Evolutionary conservation across 1,140 invertebrate genomes (phyloP), one percentile per base, ranked within the genome.

Genomic region (Dendroctonus ponderosae): DNA sequence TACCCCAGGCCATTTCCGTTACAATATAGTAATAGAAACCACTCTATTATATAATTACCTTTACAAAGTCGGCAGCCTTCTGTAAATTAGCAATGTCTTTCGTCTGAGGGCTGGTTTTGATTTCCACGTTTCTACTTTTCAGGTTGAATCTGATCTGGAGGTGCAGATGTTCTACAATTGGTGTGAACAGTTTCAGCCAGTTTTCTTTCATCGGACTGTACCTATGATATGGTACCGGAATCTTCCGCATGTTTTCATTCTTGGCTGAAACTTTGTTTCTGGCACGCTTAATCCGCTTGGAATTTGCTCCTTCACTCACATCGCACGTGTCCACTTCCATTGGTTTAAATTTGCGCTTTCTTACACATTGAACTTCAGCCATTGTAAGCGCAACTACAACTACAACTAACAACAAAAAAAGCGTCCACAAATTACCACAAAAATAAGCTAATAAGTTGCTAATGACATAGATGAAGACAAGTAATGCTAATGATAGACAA

Each of bases 51-150:
- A n/a, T n/a, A n/a, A n/a, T n/a, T n/a, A n/a, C 83, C 78, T 91
- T 91, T 0, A 99, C 91, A 86, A 99, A 99, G 82, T 99, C 97
- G 12, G 95, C 94, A 53, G 91, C 97, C 82, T 98, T 99, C 79
- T 99, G 97, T 62, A 99, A 81, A 79, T 96, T 91, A 14, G 88
- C 85, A 70, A 94, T 90, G 74, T 98, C 94, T 68, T 88, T 85
- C 5, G 94, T 96, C 75, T 94, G 89, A 62, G 84, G 83, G 7
- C 83, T 81, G 26, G 85, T 84, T 71, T 89, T 82, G 56, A 98
- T 89, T 84, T 97, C 95, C 0, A 98, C 92, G 81, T 94, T 92
- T 70, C 92, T 82, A 2, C 89, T 88, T 82, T 92, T 96, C 49
- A 96, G 82, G 81, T 99, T 99, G 75, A 97, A 99, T 62, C 97